Evolutionary conservation across 1,140 invertebrate genomes (phyloP).

Genomic region (Calephelis nemesis): DNA sequence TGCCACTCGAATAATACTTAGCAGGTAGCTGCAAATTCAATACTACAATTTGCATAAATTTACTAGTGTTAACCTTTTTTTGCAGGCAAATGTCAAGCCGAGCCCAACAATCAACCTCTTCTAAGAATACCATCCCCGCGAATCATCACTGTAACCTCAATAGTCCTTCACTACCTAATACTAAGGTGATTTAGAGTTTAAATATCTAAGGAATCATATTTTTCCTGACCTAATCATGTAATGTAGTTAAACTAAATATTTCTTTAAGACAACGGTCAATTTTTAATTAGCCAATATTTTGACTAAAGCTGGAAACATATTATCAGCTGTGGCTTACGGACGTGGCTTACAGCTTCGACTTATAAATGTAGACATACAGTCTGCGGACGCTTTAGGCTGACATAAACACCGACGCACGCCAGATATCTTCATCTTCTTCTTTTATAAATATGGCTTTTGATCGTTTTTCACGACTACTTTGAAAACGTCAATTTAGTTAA

Average conservation of each 20-base stretch:
- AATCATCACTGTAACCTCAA: constrained; percentile 32
- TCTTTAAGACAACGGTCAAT: background rate
- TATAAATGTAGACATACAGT: background rate
- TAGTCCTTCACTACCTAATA: constrained; percentile 55
- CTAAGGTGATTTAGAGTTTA: constrained; percentile 60
- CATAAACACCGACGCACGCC: too few relatives aligned
- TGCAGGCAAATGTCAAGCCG: constrained; percentile 70
- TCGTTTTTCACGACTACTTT: too few relatives aligned
- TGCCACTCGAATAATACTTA: too few relatives aligned
- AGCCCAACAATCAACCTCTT: constrained; percentile 49
- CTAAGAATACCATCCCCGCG: constrained; percentile 38
- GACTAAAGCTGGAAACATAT: too few relatives aligned
- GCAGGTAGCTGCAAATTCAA: too few relatives aligned
- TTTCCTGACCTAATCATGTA: background rate
- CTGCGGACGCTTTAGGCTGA: too few relatives aligned
- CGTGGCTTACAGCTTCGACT: background rate
- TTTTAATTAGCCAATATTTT: background rate
- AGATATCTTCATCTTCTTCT: too few relatives aligned
- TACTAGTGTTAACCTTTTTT: constrained; percentile 21
- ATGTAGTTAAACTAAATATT: constrained; percentile 18
- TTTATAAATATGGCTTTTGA: too few relatives aligned
- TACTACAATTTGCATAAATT: background rate
- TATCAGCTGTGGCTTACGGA: too few relatives aligned
- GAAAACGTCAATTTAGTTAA: too few relatives aligned
- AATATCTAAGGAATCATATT: background rate